These are phyloP conservation scores for Enteromius radiatus DNA, from an alignment of 2,797 vertebrate genomes.

Conservation along the genomic window DNA sequence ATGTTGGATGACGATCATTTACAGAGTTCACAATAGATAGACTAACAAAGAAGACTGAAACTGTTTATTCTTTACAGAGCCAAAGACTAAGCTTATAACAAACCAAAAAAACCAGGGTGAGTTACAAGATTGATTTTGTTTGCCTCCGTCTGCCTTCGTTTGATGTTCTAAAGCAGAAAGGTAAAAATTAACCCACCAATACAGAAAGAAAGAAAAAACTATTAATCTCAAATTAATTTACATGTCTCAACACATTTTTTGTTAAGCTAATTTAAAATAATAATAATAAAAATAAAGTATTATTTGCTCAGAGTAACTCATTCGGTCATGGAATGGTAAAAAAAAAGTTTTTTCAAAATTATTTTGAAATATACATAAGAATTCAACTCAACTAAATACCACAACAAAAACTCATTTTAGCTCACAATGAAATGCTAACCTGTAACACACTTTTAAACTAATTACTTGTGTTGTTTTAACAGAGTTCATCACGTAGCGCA, in stretches of 20 bases:
- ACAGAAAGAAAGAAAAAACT: not conserved
- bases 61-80: constrained; percentile 66
- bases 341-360: not conserved
- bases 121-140: constrained; percentile 62
- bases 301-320: not conserved
- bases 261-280: not conserved
- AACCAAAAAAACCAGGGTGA: constrained; percentile 70
- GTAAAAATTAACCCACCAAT: constrained; percentile 26
- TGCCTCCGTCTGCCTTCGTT: constrained; percentile 44
- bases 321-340: not conserved
- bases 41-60: constrained; percentile 66
- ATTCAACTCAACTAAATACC: not conserved
- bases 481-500: not conserved
- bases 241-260: not conserved
- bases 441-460: not conserved
- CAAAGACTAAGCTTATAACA: constrained; percentile 70
- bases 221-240: not conserved
- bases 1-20: constrained; percentile 78
- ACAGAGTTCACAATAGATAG: constrained; percentile 73
- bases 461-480: constrained; percentile 36
- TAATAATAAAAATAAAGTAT: not conserved
- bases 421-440: not conserved
- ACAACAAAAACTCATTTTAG: not conserved
- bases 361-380: not conserved
- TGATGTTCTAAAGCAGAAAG: constrained; percentile 32